Conservation (phyloP, 2,888 invertebrate genomes). For the Drosophila macrothrix region DNA sequence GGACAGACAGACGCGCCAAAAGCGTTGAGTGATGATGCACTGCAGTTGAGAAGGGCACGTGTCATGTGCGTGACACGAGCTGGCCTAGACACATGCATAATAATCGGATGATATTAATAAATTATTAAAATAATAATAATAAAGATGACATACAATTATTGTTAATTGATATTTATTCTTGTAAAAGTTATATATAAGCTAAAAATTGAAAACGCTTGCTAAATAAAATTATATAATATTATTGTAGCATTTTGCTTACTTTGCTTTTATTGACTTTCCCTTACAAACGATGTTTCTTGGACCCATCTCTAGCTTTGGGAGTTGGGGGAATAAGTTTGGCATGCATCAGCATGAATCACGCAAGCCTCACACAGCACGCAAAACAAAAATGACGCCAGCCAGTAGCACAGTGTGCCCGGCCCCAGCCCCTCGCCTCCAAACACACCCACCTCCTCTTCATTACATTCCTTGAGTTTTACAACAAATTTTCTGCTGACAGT, state of each 20-base stretch:
- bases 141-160: too few species aligned
- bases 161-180: background rate
- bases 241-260: background rate
- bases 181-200: background rate
- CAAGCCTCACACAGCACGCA: constrained; percentile 54
- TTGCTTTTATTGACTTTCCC: background rate
- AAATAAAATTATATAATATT: background rate
- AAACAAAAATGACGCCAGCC: constrained; percentile 68
- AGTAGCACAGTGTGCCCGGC: constrained; percentile 5
- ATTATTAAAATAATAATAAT: background rate
- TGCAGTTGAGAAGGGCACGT: background rate
- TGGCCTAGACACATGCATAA: background rate
- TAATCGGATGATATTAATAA: background rate
- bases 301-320: constrained; percentile 23
- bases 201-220: background rate
- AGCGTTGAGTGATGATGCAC: constrained; percentile 45
- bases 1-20: constrained; percentile 67
- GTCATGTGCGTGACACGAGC: background rate
- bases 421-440: background rate
- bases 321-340: constrained; percentile 33
- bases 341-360: constrained; percentile 68
- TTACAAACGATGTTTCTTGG: background rate
- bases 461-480: background rate
- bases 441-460: background rate
- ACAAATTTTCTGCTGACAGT: constrained; percentile 45